Evolutionary conservation across 1,140 invertebrate species (phyloP), one percentile per base, ranked within the genome.

Genomic region (Chironomus tepperi): DNA sequence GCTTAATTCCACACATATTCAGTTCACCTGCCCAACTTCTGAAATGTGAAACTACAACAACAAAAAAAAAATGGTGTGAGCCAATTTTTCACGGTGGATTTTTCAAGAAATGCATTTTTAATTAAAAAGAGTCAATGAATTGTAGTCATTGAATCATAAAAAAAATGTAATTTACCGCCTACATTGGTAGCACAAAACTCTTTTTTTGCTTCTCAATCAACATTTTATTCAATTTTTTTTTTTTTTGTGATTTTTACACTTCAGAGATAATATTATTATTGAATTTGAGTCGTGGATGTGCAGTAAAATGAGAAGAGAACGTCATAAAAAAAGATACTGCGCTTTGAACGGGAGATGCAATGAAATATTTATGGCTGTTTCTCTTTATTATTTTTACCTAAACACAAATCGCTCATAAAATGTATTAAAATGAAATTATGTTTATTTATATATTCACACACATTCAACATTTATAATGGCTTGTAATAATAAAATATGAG

Each of bases 91-190:
- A 70, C 18, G 65, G 16, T 21, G n/a, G 18, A 19, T 18, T 70
- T 70, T 34, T 34, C 24, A 34, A 34, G 5, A 34, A 34, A 34
- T 34, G 24, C 24, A 70, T 70, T 21, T 70, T 70, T 70, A 70
- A 70, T 70, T 70, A 70, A 70, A 70, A 70, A 9, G 65, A 16
- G 65, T 70, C 19, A 70, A 7, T 47, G 64, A 67, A 18, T 67
- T 16, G 47, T 57, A 67, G 64, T 15, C 8, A 67, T 67, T 18
- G 8, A 67, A 15, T 15, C 18, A 15, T 67, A 47, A 34, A 34
- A n/a, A n/a, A n/a, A 57, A 57, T 57, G 47, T 57, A 57, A 57
- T 57, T n/a, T 57, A n/a, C 47, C 47, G n/a, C 47, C 47, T 57
- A 57, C 47, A 57, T 57, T 10, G 10, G n/a, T 57, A 34, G 24